Evolutionary conservation across 2,113 vertebrate genomes (phyloP).

Genomic region (Uria aalge): DNA sequence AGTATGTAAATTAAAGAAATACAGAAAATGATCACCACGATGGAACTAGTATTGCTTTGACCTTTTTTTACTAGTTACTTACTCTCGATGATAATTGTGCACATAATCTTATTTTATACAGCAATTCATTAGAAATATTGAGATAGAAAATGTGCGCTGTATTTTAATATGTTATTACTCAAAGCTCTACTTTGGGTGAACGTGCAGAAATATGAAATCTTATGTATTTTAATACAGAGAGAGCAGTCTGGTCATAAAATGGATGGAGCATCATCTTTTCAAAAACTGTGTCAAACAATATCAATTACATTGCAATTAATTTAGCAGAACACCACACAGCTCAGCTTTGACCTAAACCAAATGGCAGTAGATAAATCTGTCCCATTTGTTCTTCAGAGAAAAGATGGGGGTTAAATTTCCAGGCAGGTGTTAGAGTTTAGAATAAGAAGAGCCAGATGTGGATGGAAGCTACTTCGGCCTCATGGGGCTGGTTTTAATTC

Average conservation of each 20-base stretch:
- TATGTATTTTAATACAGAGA: background rate
- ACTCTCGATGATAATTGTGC: background rate
- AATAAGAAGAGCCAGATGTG: slow-evolving; percentile 74
- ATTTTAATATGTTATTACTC: slow-evolving; percentile 13
- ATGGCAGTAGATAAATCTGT: slow-evolving; percentile 41
- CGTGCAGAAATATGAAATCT: background rate
- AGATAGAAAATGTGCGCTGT: background rate
- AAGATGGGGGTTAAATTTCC: slow-evolving; percentile 60
- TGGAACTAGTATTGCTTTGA: background rate
- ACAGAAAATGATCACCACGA: background rate
- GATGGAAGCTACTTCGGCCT: slow-evolving; percentile 56
- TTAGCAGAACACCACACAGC: slow-evolving; percentile 1
- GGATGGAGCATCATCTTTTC: slow-evolving; percentile 32
- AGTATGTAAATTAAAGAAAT: background rate
- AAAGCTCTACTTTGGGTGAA: background rate
- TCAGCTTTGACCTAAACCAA: slow-evolving; percentile 48
- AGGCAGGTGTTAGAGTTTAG: slow-evolving; percentile 69
- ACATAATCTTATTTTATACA: background rate
- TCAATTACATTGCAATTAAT: slow-evolving; percentile 47
- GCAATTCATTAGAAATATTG: slow-evolving; percentile 34
- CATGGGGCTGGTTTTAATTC: slow-evolving; percentile 77
- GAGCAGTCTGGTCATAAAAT: background rate
- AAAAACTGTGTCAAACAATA: slow-evolving; percentile 47
- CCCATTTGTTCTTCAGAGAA: slow-evolving; percentile 47
- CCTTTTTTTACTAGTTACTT: background rate